phyloP scores from a whole-genome alignment of 2,113 vertebrate genomes.

The Dicrurus megarhynchus region DNA sequence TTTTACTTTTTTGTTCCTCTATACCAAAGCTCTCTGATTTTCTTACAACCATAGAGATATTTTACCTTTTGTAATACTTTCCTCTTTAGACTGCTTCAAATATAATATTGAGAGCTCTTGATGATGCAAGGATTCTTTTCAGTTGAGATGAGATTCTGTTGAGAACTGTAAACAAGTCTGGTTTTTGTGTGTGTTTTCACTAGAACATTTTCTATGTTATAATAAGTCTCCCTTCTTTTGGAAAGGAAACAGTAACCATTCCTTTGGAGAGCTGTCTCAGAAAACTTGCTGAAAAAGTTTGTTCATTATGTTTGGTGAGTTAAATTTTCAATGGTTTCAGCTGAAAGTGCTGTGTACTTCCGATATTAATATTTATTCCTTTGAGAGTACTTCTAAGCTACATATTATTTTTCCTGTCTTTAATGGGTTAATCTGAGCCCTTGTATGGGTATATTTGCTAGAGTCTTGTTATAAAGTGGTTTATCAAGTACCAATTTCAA shows the following conservation, averaged over 20 bases:
- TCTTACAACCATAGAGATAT: not conserved
- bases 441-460: not conserved
- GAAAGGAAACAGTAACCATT: not conserved
- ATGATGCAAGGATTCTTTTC: not conserved
- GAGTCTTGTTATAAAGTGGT: not conserved
- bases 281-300: not conserved
- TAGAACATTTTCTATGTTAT: not conserved
- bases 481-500: not conserved
- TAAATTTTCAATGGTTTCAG: not conserved
- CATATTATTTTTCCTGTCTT: not conserved
- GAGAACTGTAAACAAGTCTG: not conserved
- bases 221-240: not conserved
- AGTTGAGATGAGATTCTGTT: not conserved
- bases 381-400: not conserved
- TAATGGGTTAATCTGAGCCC: not conserved
- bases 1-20: not conserved
- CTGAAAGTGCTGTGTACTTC: not conserved
- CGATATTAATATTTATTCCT: not conserved
- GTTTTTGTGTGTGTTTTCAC: not conserved
- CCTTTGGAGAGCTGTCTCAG: not conserved
- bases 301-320: not conserved
- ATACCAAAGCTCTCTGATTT: not conserved
- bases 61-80: not conserved
- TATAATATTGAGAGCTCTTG: not conserved
- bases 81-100: not conserved